Evolutionary conservation across 92 coral and sea anemone species (phyloP).

Genomic region (Paragorgia papillata): DNA sequence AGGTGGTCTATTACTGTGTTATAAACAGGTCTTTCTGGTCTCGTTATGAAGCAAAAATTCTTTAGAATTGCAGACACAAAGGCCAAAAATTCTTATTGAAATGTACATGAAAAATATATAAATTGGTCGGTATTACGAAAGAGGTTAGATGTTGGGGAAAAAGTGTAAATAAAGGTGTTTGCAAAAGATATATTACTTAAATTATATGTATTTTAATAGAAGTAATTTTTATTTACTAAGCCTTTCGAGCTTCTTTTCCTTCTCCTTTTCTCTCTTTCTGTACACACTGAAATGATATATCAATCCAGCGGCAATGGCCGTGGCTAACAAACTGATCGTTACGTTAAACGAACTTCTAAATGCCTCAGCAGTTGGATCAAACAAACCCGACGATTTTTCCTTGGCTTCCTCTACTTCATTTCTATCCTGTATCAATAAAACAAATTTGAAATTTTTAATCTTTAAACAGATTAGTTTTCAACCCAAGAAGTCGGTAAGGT

Average conservation of each 20-base stretch:
- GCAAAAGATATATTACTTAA: no score
- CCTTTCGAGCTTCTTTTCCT: background rate
- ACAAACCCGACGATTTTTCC: constrained; percentile 67
- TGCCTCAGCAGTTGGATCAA: constrained; percentile 41
- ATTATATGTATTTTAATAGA: no score
- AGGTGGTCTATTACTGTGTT: no score
- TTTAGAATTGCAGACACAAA: no score
- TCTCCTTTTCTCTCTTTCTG: background rate
- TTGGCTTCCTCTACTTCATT: constrained; percentile 57
- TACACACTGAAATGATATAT: constrained; percentile 22
- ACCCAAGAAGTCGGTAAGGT: no score
- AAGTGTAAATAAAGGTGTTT: no score
- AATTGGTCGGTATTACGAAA: no score
- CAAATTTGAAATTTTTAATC: background rate
- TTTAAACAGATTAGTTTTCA: background rate
- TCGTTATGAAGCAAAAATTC: no score
- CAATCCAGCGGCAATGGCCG: constrained; percentile 6
- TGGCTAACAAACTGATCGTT: constrained; percentile 13
- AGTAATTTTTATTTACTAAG: constrained; percentile 1
- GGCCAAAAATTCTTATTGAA: no score
- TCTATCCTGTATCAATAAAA: constrained; percentile 40
- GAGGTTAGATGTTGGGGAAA: no score
- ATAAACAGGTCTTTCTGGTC: no score
- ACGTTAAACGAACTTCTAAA: constrained; percentile 18
- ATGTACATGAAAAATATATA: no score